A percentile compares a stretch with the other conserved stretches of the same genome.
These are phyloP conservation scores for Propithecus deckenii DNA, from an alignment of 2,797 vertebrate species.

Conservation along the genomic window DNA sequence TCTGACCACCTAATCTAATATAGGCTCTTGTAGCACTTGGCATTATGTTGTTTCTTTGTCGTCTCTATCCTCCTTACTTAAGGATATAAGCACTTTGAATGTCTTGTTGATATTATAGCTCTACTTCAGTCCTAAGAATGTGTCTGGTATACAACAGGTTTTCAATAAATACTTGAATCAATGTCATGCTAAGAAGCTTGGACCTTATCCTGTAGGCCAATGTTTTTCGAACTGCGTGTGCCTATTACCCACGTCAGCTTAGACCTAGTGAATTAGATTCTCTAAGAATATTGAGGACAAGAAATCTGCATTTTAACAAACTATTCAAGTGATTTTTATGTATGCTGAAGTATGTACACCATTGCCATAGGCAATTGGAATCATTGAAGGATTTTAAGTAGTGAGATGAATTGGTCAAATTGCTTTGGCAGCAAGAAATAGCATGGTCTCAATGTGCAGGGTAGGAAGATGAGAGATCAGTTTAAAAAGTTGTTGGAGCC, in stretches of 20 bases:
- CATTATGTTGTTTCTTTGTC: neutral
- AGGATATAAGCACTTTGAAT: neutral
- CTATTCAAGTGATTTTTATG: neutral
- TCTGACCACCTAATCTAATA: neutral
- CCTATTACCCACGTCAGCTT: neutral
- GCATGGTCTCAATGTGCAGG: neutral
- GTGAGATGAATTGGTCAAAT: neutral
- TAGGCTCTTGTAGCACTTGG: neutral
- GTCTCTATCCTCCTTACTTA: neutral
- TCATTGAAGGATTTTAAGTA: slow-evolving; percentile 17
- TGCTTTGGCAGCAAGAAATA: slow-evolving; percentile 25
- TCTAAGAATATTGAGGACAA: neutral
- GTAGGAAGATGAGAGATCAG: neutral
- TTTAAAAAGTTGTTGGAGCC: slow-evolving; percentile 26
- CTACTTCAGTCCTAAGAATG: neutral
- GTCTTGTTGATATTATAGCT: neutral
- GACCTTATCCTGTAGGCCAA: neutral
- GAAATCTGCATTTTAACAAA: neutral
- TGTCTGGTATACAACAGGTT: neutral
- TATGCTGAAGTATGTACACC: neutral
- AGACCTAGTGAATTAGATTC: neutral
- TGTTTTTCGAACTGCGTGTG: neutral
- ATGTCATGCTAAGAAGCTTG: neutral
- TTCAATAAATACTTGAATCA: neutral
- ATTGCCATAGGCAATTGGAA: neutral